Evolutionary conservation across 2,888 invertebrate species (phyloP).

Genomic region (Acleris sparsana): DNA sequence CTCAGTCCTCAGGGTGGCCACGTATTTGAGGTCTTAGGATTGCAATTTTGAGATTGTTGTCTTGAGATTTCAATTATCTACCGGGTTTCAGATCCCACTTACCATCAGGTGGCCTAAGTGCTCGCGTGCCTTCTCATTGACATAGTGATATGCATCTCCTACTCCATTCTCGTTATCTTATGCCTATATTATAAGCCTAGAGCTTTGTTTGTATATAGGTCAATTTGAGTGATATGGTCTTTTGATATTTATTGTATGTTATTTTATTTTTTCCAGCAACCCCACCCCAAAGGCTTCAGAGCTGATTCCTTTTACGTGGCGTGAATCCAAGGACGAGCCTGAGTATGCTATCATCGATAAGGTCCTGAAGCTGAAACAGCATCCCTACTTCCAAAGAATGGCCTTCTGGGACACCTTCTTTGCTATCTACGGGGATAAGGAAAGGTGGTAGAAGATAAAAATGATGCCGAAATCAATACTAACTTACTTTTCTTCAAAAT

Average conservation of each 20-base stretch:
- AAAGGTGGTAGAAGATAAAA: slow-evolving; percentile 9
- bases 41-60: no score
- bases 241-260: no score
- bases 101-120: no score
- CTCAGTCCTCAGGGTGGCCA: no score
- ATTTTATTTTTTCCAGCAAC: slow-evolving; percentile 7
- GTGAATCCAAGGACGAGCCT: neutral
- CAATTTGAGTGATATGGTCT: neutral
- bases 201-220: neutral
- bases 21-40: no score
- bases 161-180: no score
- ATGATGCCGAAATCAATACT: neutral
- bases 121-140: no score
- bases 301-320: slow-evolving; percentile 13
- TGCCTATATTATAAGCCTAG: no score
- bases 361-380: neutral
- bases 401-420: slow-evolving; percentile 28
- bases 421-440: slow-evolving; percentile 1
- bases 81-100: no score
- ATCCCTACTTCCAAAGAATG: slow-evolving; percentile 13
- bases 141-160: no score
- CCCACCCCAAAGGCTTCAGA: slow-evolving; percentile 8
- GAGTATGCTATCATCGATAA: slow-evolving; percentile 10
- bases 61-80: no score
- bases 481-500: no score